Evolutionary conservation across 1,140 invertebrate species (phyloP), one percentile per base, ranked within the genome.

Genomic region (Branchinecta lynchi): DNA sequence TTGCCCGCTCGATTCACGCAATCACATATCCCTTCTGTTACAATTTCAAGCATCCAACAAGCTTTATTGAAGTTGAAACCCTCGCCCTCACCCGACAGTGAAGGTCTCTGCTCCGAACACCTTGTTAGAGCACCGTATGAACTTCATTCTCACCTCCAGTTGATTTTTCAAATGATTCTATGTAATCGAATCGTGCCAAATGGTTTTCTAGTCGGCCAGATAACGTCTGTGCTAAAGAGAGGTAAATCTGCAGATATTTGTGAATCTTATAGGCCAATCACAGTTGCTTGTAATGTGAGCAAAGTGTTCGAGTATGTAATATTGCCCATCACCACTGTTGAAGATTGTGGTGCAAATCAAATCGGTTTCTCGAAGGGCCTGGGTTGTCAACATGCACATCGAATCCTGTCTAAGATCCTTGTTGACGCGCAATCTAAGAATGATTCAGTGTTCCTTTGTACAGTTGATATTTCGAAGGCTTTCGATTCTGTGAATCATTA

Each of bases 401-500:
- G 51, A 60, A 60, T 60, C 51, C 51, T 60, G 51, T 60, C 51
- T 60, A 60, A 60, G 51, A 60, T 60, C 51, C 51, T 60, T 60
- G 17, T 60, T 60, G 51, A 60, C 51, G 51, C 51, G 17, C 51
- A 60, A 60, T 60, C 12, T 20, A 60, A 60, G 51, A 60, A 60
- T 60, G 51, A 60, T 60, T 60, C 12, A 60, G 51, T 60, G 51
- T 60, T 60, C 51, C 51, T 60, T 60, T 60, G 51, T 60, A 60
- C 51, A 60, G 51, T 60, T 60, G 51, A 60, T 60, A 60, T 60
- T 60, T 60, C 51, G 51, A 60, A 60, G 51, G 51, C 51, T 60
- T 60, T 60, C 51, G 51, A 60, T 60, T 60, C 51, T 60, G 51
- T 60, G 51, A 60, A 60, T 60, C 51, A 60, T 20, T 20, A 60